phyloP scores from a whole-genome alignment of 2,797 vertebrate genomes.

The Garrulus glandarius region DNA sequence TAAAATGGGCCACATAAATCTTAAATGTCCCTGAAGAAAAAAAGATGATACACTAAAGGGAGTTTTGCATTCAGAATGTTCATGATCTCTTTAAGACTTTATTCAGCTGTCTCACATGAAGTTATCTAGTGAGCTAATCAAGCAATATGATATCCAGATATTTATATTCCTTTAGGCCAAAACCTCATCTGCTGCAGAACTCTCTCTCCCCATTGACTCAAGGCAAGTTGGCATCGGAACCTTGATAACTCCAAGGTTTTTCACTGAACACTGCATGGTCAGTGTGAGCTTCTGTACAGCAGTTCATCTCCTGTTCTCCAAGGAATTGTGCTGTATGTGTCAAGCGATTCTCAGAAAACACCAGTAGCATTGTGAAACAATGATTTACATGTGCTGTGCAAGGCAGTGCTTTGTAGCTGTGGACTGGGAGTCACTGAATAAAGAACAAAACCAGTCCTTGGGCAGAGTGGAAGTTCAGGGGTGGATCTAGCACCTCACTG shows the following conservation, averaged over 20 bases:
- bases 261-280: neutral
- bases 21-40: neutral
- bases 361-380: neutral
- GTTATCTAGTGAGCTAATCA: neutral
- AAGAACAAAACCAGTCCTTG: neutral
- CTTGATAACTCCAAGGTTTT: neutral
- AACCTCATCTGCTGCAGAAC: constrained; percentile 15
- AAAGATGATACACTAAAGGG: neutral
- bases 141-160: neutral
- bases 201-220: neutral
- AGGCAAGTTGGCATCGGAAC: neutral
- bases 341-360: neutral
- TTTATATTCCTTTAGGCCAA: neutral
- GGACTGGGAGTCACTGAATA: neutral
- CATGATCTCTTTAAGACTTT: neutral
- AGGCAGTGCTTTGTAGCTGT: neutral
- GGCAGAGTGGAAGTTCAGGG: neutral
- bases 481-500: neutral
- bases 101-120: neutral
- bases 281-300: neutral
- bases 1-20: neutral
- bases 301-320: neutral
- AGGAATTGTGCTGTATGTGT: neutral
- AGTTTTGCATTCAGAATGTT: neutral
- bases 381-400: neutral